Base-by-base conservation (phyloP, 2,113 vertebrate species). In the Serinus canaria region DNA sequence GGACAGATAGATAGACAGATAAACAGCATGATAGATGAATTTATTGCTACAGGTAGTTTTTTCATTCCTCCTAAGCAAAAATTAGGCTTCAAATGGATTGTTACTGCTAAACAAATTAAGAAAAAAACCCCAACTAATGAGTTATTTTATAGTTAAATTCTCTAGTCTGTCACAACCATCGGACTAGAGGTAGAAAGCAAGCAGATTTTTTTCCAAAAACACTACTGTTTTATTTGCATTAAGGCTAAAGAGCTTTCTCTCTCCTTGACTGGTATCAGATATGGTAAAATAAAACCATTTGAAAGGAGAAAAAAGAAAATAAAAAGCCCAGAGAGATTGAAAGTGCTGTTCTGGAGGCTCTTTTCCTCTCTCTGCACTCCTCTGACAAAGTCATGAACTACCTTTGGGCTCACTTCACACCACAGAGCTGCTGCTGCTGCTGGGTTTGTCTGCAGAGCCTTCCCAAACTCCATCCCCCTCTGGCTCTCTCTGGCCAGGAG, bases 221-320 rank as follows among this genome's bases (percentile, higher is more conserved):
- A 73, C 49, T 76, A 83, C 59, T 80, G 50, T 56, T 96, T 94
- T 85, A 96, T 94, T 91, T 91, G 86, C 63, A 93, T 74, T 94
- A 82, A 81, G 84, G 91, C 86, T 91, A 85, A 93, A 91, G 76
- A 91, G 83, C 62, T 85, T 88, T 31, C 73, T 78, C 60, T 62
- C 66, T 90, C 80, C 79, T 86, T 88, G 73, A 82, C 73, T 89
- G 50, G 69, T 90, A 69, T 88, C 94, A 96, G 76, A 85, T 64
- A 35, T 2, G 95, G 87, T 90, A 95, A 94, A 95, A 69, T 24
- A 94, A 88, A 94, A 96, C 53, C 31, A 89, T 79, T 37, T 87
- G 86, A 83, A 95, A 93, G 37, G 66, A 94, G 63, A 1, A 20
- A 46, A 68, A 80, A 84, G 80, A 31, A 12, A 19, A 37, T 37